Evolutionary conservation across 2,888 invertebrate genomes (phyloP).

Genomic region (Tinea pellionella): DNA sequence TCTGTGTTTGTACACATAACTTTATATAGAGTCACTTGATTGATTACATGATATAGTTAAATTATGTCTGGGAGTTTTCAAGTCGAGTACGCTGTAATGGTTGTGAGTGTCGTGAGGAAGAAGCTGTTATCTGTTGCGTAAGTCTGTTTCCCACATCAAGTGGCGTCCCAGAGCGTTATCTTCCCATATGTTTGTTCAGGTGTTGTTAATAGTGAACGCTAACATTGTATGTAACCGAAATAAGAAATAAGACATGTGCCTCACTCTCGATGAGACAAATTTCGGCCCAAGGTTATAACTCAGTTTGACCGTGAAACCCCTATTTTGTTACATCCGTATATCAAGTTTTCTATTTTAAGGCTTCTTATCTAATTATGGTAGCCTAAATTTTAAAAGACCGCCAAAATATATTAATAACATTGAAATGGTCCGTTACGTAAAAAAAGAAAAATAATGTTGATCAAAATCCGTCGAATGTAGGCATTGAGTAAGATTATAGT

Average conservation of each 20-base stretch:
- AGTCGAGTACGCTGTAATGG: neutral
- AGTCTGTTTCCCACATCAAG: slow-evolving; percentile 42
- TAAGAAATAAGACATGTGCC: slow-evolving; percentile 35
- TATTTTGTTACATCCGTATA: slow-evolving; percentile 22
- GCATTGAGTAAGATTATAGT: slow-evolving; percentile 19
- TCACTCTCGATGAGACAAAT: neutral
- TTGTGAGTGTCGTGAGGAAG: slow-evolving; percentile 2
- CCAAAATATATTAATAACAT: neutral
- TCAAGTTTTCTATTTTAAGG: slow-evolving; percentile 31
- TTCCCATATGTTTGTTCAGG: slow-evolving; percentile 64
- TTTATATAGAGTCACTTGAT: neutral
- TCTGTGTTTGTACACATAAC: neutral
- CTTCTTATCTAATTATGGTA: slow-evolving; percentile 21
- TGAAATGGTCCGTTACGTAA: too few relatives aligned
- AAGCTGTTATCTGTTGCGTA: slow-evolving; percentile 12
- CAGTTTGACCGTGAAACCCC: slow-evolving; percentile 47
- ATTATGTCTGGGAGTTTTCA: neutral
- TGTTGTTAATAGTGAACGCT: slow-evolving; percentile 27
- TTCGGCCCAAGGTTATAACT: slow-evolving; percentile 23
- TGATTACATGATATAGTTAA: neutral
- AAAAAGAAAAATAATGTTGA: too few relatives aligned
- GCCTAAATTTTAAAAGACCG: neutral
- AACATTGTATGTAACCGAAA: slow-evolving; percentile 26
- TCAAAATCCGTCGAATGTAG: neutral
- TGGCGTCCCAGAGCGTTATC: slow-evolving; percentile 48